A percentile compares a stretch with the other conserved stretches of the same genome.
phyloP scores from a whole-genome alignment of 2,888 invertebrate genomes.

The Alcis repandata region DNA sequence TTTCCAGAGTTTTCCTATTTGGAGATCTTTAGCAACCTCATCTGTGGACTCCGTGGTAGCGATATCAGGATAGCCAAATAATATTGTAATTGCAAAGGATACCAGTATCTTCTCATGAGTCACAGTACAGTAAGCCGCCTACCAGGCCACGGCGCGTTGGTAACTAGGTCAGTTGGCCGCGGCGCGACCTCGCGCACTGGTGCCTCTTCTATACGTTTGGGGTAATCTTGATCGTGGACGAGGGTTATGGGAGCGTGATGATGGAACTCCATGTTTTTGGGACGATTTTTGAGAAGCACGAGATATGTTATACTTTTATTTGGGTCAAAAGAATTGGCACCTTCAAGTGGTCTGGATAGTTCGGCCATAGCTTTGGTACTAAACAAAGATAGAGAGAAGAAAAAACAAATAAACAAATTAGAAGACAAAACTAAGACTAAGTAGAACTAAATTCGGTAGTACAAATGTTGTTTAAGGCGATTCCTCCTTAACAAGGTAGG shows the following conservation, averaged over 20 bases:
- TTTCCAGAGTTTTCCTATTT: no score
- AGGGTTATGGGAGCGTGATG: constrained; percentile 32
- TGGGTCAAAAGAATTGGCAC: neutral
- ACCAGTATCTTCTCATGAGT: constrained; percentile 20
- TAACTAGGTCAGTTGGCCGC: constrained; percentile 54
- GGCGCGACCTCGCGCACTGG: constrained; percentile 43
- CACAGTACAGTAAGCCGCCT: constrained; percentile 13
- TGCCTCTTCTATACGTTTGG: constrained; percentile 43
- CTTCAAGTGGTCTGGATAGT: no score
- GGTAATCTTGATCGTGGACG: constrained; percentile 46
- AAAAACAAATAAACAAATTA: no score
- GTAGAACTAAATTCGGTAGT: no score
- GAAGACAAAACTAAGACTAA: no score
- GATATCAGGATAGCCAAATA: no score
- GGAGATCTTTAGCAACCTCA: no score
- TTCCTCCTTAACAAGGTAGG: no score
- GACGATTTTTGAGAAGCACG: neutral
- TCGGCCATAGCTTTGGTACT: no score
- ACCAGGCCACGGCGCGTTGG: constrained; percentile 33
- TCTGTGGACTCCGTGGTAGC: no score
- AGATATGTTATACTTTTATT: neutral
- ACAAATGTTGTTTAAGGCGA: neutral
- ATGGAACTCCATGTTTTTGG: constrained; percentile 4
- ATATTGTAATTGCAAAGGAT: constrained; percentile 17
- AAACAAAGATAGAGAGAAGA: no score